Evolutionary conservation across 1,140 invertebrate species (phyloP).

Genomic region (Eupeodes corollae): DNA sequence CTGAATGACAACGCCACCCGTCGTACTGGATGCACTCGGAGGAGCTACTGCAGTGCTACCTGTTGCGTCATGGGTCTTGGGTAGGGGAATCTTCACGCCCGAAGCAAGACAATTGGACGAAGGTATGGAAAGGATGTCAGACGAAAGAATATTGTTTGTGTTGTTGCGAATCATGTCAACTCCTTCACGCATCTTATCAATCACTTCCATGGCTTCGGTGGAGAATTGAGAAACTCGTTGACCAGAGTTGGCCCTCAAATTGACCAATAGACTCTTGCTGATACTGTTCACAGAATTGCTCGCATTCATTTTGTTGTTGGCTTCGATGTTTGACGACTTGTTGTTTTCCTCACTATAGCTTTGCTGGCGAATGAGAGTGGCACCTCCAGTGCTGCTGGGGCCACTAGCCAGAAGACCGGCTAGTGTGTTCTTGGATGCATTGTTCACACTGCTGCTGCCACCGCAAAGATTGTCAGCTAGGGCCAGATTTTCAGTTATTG

Average conservation of each 20-base stretch:
- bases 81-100: conserved; percentile 10
- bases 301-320: conserved; percentile 36
- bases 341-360: conserved; percentile 16
- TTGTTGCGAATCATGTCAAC: conserved; percentile 63
- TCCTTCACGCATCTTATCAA: conserved; percentile 52
- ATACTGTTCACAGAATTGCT: conserved; percentile 29
- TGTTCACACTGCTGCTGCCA: background rate
- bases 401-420: background rate
- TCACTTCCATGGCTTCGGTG: conserved; percentile 47
- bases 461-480: conserved; percentile 42
- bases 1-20: background rate
- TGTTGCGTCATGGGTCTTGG: background rate
- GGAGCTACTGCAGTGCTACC: background rate
- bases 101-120: conserved; percentile 11
- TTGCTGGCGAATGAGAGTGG: conserved; percentile 9
- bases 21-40: background rate
- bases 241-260: conserved; percentile 15
- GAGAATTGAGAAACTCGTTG: conserved; percentile 22
- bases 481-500: conserved; percentile 69
- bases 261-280: conserved; percentile 27
- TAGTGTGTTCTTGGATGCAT: background rate
- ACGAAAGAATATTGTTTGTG: conserved; percentile 63
- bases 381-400: background rate
- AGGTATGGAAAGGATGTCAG: conserved; percentile 36
- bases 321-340: conserved; percentile 25